Conservation (phyloP, 1,140 invertebrate species). For the Calliphora vicina region DNA sequence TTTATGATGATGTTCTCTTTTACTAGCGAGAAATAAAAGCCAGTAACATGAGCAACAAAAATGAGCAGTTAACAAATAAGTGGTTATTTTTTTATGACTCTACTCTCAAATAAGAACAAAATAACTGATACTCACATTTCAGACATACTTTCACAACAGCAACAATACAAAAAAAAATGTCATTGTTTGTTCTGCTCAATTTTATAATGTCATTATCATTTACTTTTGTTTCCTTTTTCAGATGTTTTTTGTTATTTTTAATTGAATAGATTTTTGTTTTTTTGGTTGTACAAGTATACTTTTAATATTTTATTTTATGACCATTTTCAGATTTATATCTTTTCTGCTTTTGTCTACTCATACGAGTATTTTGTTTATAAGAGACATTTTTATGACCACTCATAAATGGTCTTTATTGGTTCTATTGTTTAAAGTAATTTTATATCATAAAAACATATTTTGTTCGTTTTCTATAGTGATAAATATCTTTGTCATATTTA, state of each 20-base stretch:
- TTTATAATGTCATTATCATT: constrained; percentile 23
- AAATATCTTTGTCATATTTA: not conserved
- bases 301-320: constrained; percentile 28
- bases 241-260: not conserved
- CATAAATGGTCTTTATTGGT: constrained; percentile 18
- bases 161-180: not conserved
- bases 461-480: not conserved
- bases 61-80: constrained; percentile 27
- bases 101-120: not conserved
- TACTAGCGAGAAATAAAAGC: not conserved
- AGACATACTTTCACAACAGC: not conserved
- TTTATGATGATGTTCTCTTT: constrained; percentile 20
- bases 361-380: not conserved
- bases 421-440: constrained; percentile 16
- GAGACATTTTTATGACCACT: constrained; percentile 9
- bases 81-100: constrained; percentile 27
- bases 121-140: not conserved
- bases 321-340: constrained; percentile 33
- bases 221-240: not conserved
- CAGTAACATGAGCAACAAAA: not conserved
- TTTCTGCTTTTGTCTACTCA: not conserved
- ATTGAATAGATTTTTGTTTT: not conserved
- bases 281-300: not conserved
- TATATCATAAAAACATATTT: constrained; percentile 20
- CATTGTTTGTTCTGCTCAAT: constrained; percentile 6